Conservation (phyloP, 2,888 invertebrate genomes). For the Ophion slaviceki region DNA sequence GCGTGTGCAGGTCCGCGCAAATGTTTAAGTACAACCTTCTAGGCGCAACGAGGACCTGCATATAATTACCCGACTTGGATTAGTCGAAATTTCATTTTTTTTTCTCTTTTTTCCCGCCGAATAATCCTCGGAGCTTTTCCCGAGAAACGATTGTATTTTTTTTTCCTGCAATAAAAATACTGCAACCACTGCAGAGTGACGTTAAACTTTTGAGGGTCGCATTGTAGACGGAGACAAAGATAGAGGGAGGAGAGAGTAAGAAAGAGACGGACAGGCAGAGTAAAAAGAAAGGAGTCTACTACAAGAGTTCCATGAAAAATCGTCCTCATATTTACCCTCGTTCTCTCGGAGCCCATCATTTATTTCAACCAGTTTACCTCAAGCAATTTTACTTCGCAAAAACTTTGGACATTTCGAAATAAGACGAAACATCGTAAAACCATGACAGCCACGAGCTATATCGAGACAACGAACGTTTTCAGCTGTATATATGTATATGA, state of each 20-base stretch:
- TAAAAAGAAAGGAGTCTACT: background rate
- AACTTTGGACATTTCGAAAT: conserved; percentile 29
- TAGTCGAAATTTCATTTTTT: background rate
- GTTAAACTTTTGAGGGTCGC: conserved; percentile 6
- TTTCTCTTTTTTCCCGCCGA: background rate
- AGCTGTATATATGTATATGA: background rate
- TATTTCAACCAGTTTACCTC: conserved; percentile 19
- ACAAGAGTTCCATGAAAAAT: conserved; percentile 24
- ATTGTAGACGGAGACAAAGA: background rate
- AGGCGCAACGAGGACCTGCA: background rate
- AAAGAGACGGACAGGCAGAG: background rate
- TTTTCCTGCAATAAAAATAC: background rate
- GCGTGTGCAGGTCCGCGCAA: background rate
- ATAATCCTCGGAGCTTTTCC: background rate
- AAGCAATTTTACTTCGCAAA: conserved; percentile 41
- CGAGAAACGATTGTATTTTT: background rate
- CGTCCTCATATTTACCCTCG: conserved; percentile 30
- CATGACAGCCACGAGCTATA: conserved; percentile 23
- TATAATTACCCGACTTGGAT: conserved; percentile 7
- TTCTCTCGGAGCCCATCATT: conserved; percentile 7
- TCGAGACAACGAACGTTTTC: conserved; percentile 22
- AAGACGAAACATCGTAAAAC: conserved; percentile 46
- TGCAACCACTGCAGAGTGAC: background rate
- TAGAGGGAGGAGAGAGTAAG: background rate
- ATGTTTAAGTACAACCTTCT: conserved; percentile 19